Percentiles rank a stretch among this genome's conserved stretches.
Conservation (phyloP, 2,888 invertebrate species). For the Deroplatys truncata region DNA sequence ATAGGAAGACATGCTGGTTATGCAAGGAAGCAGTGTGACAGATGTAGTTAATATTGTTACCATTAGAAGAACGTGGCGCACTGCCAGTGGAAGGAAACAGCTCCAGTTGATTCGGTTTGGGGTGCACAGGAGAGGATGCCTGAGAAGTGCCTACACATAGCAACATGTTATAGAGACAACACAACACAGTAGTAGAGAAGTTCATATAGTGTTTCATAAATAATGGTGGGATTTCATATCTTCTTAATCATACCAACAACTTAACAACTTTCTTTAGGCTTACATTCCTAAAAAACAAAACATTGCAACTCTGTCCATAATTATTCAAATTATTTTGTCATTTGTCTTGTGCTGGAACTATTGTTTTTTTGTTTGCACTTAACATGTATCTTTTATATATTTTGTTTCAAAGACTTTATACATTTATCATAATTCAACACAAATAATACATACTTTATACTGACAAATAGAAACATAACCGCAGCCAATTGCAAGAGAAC, state of each 20-base stretch:
- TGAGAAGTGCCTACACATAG: constrained; percentile 44
- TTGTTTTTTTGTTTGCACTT: too few species aligned
- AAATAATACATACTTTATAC: too few species aligned
- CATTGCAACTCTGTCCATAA: too few species aligned
- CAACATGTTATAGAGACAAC: background rate
- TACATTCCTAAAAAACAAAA: too few species aligned
- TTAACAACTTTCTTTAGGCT: too few species aligned
- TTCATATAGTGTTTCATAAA: background rate
- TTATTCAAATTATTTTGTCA: too few species aligned
- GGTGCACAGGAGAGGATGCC: constrained; percentile 61
- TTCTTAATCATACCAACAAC: background rate
- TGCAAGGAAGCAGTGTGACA: constrained; percentile 56
- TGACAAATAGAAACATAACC: too few species aligned
- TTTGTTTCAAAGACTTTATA: too few species aligned
- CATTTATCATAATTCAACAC: too few species aligned
- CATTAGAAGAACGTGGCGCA: constrained; percentile 72
- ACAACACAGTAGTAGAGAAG: background rate
- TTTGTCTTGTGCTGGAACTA: too few species aligned
- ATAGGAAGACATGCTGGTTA: background rate
- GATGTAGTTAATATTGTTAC: constrained; percentile 50
- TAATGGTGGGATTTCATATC: background rate
- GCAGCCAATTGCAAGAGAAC: too few species aligned
- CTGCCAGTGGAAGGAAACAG: constrained; percentile 57
- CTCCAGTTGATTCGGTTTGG: constrained; percentile 68
- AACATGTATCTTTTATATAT: too few species aligned